Evolutionary conservation across 2,888 invertebrate genomes (phyloP), one percentile per base, ranked within the genome.

Genomic region (Macrosiphum euphorbiae): DNA sequence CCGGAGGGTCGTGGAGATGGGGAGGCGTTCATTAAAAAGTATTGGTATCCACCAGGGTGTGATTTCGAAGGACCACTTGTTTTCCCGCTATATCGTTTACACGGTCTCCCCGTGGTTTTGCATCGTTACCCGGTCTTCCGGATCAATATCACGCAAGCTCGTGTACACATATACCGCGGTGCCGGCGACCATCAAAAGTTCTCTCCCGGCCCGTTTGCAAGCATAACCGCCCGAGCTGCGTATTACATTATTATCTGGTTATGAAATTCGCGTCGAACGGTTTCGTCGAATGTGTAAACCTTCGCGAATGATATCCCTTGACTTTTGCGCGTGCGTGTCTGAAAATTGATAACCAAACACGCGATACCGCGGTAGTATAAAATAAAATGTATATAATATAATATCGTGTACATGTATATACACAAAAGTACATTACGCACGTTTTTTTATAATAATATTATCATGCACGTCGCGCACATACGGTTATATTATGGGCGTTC

Each of bases 21-120:
- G 89, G 90, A 86, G 90, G 93, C 85, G 93, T 94, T 94, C 93
- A 90, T 94, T 94, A 94, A 94, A 94, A 94, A 94, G 93, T 94
- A 90, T 94, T 90, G 93, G 93, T 94, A 94, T 94, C 93, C 93
- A 94, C 93, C 93, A 90, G 93, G 93, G 93, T 94, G 93, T 94
- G 93, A 94, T 94, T 94, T 90, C 93, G 90, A 94, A 94, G 93
- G 93, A 94, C 93, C 93, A 94, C 93, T 90, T 90, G 93, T 94
- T 90, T 90, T 90, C 16, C 93, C 55, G 89, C 93, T 50, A 67
- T 93, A 93, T 93, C 93, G 90, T 93, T 93, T 93, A 93, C 93
- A 85, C 90, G 89, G 88, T 89, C 58, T 86, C 85, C 67, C 87
- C 92, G 88, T 78, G 92, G 87, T 88, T 78, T 89, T 85, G 89